Base-by-base conservation (phyloP, 2,888 invertebrate genomes). In the Nasonovia ribisnigri region DNA sequence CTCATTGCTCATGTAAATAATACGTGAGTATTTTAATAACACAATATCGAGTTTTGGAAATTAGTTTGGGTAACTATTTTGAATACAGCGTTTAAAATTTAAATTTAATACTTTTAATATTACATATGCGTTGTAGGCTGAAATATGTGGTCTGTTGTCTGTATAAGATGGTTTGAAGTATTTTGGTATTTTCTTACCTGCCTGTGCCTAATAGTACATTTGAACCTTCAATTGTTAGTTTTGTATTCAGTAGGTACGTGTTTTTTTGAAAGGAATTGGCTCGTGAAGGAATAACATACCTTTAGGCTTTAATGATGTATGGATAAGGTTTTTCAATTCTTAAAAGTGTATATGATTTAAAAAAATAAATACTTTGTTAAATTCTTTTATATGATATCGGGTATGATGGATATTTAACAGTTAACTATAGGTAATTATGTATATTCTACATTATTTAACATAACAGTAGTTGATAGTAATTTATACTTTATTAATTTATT, bases 241-340 rank as follows among this genome's bases (percentile, higher is more conserved):
- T 60, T 90, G n/a, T n/a, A 36, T 48, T 11, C 11, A 67, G 46
- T 90, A 67, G 48, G 67, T 90, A 67, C 90, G 60, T 90, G 90
- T 11, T 36, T 90, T 90, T 90, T 36, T 67, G 20, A 67, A 90
- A 36, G 46, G 46, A n/a, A 67, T 36, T 77, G 77, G 36, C 20
- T 20, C 2, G 36, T 26, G 26, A 57, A 57, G 8, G 1, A 29
- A 2, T 36, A 24, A 1, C 67, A n/a, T 90, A 11, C 48, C 5
- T 67, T 10, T 8, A 20, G 77, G 36, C 8, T n/a, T 1, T n/a
- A 51, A 48, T 90, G 20, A 67, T 57, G 57, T 43, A 48, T 11
- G 90, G 11, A 10, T 29, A 60, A 43, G 60, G 4, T 90, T 11
- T 46, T 90, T 90, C 20, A 77, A 36, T 20, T 36, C 8, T 6